These are phyloP conservation scores for Melieria crassipennis DNA, from an alignment of 2,888 invertebrate genomes.

Conservation along the genomic window DNA sequence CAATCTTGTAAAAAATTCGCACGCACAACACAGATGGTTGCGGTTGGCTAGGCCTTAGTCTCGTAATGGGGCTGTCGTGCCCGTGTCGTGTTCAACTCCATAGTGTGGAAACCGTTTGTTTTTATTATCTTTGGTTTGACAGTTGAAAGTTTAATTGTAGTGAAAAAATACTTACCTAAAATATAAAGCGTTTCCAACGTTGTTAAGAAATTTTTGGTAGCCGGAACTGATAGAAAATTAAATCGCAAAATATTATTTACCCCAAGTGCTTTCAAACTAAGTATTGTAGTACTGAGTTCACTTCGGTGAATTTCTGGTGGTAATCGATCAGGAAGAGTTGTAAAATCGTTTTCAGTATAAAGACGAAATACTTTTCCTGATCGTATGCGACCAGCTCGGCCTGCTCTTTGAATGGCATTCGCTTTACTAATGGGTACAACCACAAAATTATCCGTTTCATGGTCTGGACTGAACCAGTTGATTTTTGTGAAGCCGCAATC, in stretches of 20 bases:
- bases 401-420: constrained; percentile 91
- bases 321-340: constrained; percentile 74
- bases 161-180: constrained; percentile 66
- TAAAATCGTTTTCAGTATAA: constrained; percentile 81
- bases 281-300: constrained; percentile 83
- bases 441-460: constrained; percentile 85
- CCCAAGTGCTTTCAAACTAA: constrained; percentile 94
- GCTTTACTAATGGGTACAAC: constrained; percentile 86
- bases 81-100: no score
- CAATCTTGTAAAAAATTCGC: no score
- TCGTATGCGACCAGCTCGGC: constrained; percentile 86
- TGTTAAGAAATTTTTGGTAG: constrained; percentile 84
- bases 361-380: constrained; percentile 88
- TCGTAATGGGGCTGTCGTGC: no score
- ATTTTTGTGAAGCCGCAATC: constrained; percentile 97
- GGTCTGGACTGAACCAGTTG: constrained; percentile 85
- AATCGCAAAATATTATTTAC: constrained; percentile 92
- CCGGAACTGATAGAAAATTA: constrained; percentile 92
- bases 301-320: constrained; percentile 94
- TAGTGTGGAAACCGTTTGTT: not conserved
- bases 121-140: constrained; percentile 5
- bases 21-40: no score
- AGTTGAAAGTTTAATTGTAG: not conserved
- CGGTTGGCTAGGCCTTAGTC: no score
- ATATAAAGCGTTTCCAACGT: constrained; percentile 91